Base-by-base conservation (phyloP, 2,888 invertebrate species). In the Frankliniella intonsa region DNA sequence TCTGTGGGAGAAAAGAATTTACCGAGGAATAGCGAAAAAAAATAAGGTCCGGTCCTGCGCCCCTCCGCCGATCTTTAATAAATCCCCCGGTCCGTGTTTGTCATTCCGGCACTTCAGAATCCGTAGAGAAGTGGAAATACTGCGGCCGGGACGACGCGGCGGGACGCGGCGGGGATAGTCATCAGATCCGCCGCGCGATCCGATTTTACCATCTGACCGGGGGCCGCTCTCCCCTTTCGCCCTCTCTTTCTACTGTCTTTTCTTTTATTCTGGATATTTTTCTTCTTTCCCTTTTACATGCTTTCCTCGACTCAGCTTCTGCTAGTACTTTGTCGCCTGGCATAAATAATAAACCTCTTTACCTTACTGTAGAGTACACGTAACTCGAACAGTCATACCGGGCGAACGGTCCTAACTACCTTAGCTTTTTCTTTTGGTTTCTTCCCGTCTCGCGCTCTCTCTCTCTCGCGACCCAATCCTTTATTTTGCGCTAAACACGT, bases 401-500 rank as follows among this genome's bases (percentile, higher is more conserved):
- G 38, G 38, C 38, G 38, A 5, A 38, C 5, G 2, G 38, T 38
- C 2, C 38, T 38, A 3, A 38, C 38, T 5, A 38, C 38, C 5
- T 38, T 38, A 2, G 38, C 38, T 38, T 5, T 38, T 38, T 5
- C 38, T 38, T n/a, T 38, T 38, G 3, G 38, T 5, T 38, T 5
- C 5, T 38, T 5, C 38, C 5, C 38, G 38, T 38, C 38, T 38
- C 38, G 17, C 62, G 8, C 62, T 62, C 62, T 62, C 0, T 62
- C 62, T 62, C 62, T 62, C 0, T 0, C 14, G 11, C 17, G 62
- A 19, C 62, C 12, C 22, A 76, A 76, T n/a, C 69, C 69, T 76
- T 76, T 76, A 76, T 76, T 76, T 76, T 22, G 69, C 69, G 69
- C 69, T 25, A 76, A 76, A 76, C 69, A 76, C 69, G 25, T 76